Base-by-base conservation (phyloP, 2,113 vertebrate genomes). In the Argyrosomus japonicus region DNA sequence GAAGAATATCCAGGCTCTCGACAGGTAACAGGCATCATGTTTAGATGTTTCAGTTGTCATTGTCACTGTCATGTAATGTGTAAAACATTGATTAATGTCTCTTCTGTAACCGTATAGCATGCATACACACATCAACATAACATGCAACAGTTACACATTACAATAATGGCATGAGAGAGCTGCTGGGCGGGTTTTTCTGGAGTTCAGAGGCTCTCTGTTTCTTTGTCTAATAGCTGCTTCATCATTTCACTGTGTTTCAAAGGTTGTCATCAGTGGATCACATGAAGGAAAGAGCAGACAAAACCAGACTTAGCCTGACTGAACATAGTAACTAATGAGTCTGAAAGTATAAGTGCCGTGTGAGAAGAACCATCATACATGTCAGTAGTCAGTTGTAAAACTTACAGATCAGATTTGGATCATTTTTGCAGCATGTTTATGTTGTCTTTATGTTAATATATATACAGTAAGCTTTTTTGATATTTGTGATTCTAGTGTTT, bases 1-100 rank as follows among this genome's bases (percentile, higher is more conserved):
- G 82, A 94, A 90, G 77, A 95, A 95, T 48, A 95, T 96, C 18
- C 83, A 91, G 0, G 92, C 88, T 50, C 91, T 96, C 10, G 40
- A 96, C 85, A 94, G 94, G 97, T 97, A 84, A 95, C 91, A 75
- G 9, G n/a, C 43, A 4, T 36, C 18, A 65, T 2, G 29, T n/a
- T 45, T 21, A 14, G 8, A 12, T 29, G 18, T 13, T n/a, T 67
- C 15, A 25, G 1, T 48, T 77, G 6, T 32, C 32, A 6, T 32
- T 32, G 32, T 50, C 32, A 13, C 64, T 69, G 69, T 75, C 10
- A 40, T 71, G 23, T 13, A 18, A 64, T 43, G 25, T 61, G 40
- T 15, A 6, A 51, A 21, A 32, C 25, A 8, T 15, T 65, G 36
- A 57, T 57, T n/a, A 32, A 32, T 47, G n/a, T 18, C 13, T 58